Percentiles rank a stretch among this genome's conserved stretches.
Conservation (phyloP, 2,888 invertebrate genomes). For the Volucella zonaria region DNA sequence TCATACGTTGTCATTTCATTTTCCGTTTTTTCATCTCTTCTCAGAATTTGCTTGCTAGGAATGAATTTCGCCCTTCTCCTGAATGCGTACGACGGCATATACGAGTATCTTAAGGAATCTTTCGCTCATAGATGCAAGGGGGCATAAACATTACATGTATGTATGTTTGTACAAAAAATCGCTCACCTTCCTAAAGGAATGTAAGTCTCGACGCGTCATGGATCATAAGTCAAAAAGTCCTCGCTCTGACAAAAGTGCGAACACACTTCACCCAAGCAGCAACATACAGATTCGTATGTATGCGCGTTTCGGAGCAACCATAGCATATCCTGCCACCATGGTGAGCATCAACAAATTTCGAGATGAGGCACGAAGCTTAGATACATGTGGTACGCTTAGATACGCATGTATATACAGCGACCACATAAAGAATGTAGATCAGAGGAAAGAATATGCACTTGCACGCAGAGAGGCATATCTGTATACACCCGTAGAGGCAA, state of each 20-base stretch:
- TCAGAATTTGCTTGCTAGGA: too few species aligned
- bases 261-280: not conserved
- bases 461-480: not conserved
- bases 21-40: too few species aligned
- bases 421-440: not conserved
- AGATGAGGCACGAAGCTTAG: not conserved
- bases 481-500: not conserved
- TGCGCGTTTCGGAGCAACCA: not conserved
- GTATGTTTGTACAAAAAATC: not conserved
- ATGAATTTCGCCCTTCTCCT: not conserved
- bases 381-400: too few species aligned
- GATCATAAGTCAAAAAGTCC: constrained; percentile 47
- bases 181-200: not conserved
- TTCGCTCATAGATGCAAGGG: constrained; percentile 33
- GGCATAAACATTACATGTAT: not conserved
- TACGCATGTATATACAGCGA: not conserved
- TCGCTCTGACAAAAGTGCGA: not conserved
- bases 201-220: constrained; percentile 1
- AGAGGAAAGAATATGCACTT: not conserved
- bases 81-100: constrained; percentile 40
- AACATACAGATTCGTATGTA: too few species aligned
- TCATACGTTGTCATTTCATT: too few species aligned
- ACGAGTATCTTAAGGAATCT: constrained; percentile 36
- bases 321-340: constrained; percentile 3
- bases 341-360: constrained; percentile 1